phyloP scores from a whole-genome alignment of 2,888 invertebrate species.

The Hyppa rectilinea region DNA sequence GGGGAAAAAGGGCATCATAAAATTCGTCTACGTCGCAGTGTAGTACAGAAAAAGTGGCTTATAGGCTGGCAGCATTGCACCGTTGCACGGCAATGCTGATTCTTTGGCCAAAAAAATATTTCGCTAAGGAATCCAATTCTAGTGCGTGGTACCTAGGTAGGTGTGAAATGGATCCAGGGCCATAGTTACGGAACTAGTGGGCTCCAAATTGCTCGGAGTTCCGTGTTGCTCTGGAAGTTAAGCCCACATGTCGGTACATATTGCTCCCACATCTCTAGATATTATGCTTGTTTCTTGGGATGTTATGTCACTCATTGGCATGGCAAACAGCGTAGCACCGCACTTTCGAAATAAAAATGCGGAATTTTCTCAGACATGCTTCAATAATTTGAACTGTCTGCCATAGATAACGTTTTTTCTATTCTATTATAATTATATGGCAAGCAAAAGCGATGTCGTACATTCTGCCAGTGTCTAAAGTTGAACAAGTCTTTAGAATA shows the following conservation, averaged over 20 bases:
- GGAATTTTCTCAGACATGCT: not conserved
- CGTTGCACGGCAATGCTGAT: too few relatives aligned
- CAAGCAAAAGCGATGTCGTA: too few relatives aligned
- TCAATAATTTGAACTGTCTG: not conserved
- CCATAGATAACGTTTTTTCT: too few relatives aligned
- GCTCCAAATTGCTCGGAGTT: slow-evolving; percentile 2
- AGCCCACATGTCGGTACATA: slow-evolving; percentile 37
- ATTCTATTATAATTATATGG: too few relatives aligned
- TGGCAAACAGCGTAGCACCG: not conserved
- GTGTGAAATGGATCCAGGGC: not conserved
- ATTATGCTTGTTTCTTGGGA: slow-evolving; percentile 12
- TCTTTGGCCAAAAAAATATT: not conserved
- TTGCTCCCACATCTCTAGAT: slow-evolving; percentile 29
- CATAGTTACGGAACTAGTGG: slow-evolving; percentile 10
- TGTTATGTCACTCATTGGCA: slow-evolving; percentile 43
- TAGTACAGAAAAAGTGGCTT: not conserved
- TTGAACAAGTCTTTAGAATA: too few relatives aligned
- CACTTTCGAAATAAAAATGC: not conserved
- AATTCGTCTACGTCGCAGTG: too few relatives aligned
- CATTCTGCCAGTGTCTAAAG: too few relatives aligned
- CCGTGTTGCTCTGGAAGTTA: slow-evolving; percentile 18
- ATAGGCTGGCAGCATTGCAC: not conserved
- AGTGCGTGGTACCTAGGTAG: not conserved
- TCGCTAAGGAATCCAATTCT: not conserved
- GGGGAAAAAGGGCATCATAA: not conserved